Evolutionary conservation across 2,797 vertebrate species (phyloP), one percentile per base, ranked within the genome.

Genomic region (Echeneis naucrates): DNA sequence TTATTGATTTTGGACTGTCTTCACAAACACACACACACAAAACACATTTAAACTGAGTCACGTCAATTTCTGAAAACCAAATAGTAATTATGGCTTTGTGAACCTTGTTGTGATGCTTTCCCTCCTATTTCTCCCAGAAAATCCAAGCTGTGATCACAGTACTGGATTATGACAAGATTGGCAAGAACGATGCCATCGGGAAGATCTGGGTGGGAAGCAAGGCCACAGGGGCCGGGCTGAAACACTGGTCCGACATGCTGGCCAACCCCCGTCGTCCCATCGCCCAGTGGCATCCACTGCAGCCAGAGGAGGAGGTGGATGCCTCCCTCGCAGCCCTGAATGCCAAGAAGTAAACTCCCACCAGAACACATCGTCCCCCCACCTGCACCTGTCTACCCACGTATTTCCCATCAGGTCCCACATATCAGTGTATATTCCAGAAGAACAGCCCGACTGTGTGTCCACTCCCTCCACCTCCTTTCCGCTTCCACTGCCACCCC

Each of bases 171-270:
- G 98, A 99, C 94, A 99, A 99, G 91, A 95, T 99, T 72, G 97
- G 98, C 75, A 99, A 98, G 93, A 99, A 99, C 0, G 98, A 99
- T 26, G 98, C 98, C 92, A 99, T 99, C 0, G 98, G 98, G 52
- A 99, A 99, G 93, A 96, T 99, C 91, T 97, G 95, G 77, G 96
- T 98, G 3, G 97, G 98, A 80, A 96, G 92, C 93, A 98, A 96
- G 37, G 75, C 96, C 67, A 93, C 95, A 0, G 98, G 97, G 86
- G 96, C 96, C 0, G 97, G 97, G 93, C 96, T 98, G 55, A 95
- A 97, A 92, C 98, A 99, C 94, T 99, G 97, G 97, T 98, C 97
- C 0, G 98, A 99, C 93, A 99, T 99, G 98, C 92, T 98, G 93
- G 96, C 98, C 77, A 99, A 99, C 88, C 98, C 98, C 1, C 95